Evolutionary conservation across 1,140 invertebrate genomes (phyloP), one percentile per base, ranked within the genome.

Genomic region (Diploscapter pachys): DNA sequence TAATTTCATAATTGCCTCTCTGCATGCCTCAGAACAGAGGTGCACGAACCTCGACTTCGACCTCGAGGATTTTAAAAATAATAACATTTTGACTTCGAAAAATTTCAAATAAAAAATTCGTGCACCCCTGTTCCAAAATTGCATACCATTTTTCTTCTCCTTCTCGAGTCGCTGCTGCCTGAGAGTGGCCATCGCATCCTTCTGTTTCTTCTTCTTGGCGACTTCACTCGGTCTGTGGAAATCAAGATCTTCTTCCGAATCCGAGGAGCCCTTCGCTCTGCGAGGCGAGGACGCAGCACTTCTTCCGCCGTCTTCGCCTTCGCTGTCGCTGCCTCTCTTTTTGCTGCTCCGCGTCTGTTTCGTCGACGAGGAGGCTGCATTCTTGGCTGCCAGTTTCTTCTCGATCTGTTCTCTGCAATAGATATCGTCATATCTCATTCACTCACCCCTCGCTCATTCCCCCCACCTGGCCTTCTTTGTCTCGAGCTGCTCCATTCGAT

Each of bases 191-290:
- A 83, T 85, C 4, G 82, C 82, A 63, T 72, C 72, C 72, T 83
- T 85, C 66, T 85, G 83, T 55, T 75, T 79, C 49, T 78, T 70
- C 62, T 84, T 85, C 50, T 68, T 75, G 4, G 63, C 59, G 6
- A 84, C 70, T 64, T 84, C 83, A 56, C 81, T 82, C 4, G 83
- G 83, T 49, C 68, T 62, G 63, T 85, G 84, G 59, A 79, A 85
- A 5, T 82, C 81, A 0, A 75, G 73, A 64, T 81, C 80, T 31
- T 78, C 54, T 57, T 79, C 80, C 49, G 63, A 75, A 55, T 80
- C 77, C 4, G 72, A 63, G 31, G 9, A 73, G 54, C 48, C 11
- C 31, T 74, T 52, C 8, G 5, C 56, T 11, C 51, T 71, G 51
- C 8, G 49, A 53, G 5, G 72, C 54, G 66, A 11, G 54, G 11